A percentile compares a stretch with the other conserved stretches of the same genome.
These are phyloP conservation scores for Armadillidium nasatum DNA, from an alignment of 1,140 invertebrate genomes.

Conservation along the genomic window DNA sequence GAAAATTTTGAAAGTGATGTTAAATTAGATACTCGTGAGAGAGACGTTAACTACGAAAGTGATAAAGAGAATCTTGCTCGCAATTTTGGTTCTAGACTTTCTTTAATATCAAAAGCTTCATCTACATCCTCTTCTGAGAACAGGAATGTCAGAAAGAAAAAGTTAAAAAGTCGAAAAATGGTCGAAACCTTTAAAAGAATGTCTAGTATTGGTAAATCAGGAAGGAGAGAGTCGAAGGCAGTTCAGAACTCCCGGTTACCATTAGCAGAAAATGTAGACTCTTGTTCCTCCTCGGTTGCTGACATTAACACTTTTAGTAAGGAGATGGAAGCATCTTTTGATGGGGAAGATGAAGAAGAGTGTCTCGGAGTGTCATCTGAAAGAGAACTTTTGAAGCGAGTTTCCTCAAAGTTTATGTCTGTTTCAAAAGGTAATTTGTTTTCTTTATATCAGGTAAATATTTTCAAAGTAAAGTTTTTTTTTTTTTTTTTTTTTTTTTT, in stretches of 20 bases:
- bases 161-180: neutral
- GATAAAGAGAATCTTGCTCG: neutral
- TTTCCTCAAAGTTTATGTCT: neutral
- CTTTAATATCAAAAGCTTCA: neutral
- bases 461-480: no score
- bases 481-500: no score
- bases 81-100: neutral
- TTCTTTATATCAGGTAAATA: no score
- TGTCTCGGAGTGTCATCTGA: neutral
- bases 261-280: neutral
- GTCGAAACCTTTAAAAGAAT: neutral
- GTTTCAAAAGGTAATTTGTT: neutral
- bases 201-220: neutral
- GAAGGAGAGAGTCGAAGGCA: neutral
- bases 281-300: neutral
- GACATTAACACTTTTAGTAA: conserved; percentile 2
- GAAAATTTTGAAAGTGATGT: neutral
- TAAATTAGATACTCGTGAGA: neutral
- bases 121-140: neutral
- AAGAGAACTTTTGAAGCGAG: neutral
- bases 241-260: neutral
- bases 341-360: neutral
- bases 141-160: neutral
- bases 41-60: neutral
- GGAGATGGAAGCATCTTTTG: neutral